Evolutionary conservation across 2,888 invertebrate genomes (phyloP), one percentile per base, ranked within the genome.

Genomic region (Drepanosiphum platanoidis): DNA sequence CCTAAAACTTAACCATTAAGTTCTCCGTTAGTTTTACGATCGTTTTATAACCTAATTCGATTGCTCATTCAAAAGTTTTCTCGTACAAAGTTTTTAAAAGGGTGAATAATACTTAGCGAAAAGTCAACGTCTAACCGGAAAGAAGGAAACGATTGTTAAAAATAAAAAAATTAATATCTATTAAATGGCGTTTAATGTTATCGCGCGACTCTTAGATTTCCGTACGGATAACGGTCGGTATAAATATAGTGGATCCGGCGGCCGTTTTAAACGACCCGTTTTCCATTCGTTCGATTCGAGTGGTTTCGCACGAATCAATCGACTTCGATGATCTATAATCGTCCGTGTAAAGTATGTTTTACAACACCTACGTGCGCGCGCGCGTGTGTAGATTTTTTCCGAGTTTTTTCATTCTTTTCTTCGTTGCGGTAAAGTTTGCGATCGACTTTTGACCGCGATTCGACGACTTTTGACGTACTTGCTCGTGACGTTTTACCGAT

Each of bases 21-120:
- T 27, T 68, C 34, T 52, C 36, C 27, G 22, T 36, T 52, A 52
- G 42, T 70, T 72, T 82, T 66, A 79, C 79, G 46, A 68, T 79
- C 64, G 42, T 72, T 72, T 82, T 72, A 82, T 64, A 61, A 82
- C 61, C 82, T 82, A 82, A 82, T 82, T 82, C 68, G 68, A 80
- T 80, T 27, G 79, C 46, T 68, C 42, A 72, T 82, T 72, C 72
- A 18, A 82, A 82, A 72, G 72, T 82, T 82, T 82, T 64, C 42
- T 64, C 72, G 61, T 72, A 64, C 61, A 82, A 82, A 82, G 82
- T 82, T 82, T 70, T 61, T 80, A 30, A 80, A 70, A 70, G 52
- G 70, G 80, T 70, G 58, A 80, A 80, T 80, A 80, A 58, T 70
- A 58, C 80, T 36, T 58, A 70, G 27, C 30, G 52, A 36, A 80